Percentiles rank a stretch among this genome's conserved stretches.
Conservation (phyloP, 2,797 vertebrate genomes). For the Meriones psammophilus region DNA sequence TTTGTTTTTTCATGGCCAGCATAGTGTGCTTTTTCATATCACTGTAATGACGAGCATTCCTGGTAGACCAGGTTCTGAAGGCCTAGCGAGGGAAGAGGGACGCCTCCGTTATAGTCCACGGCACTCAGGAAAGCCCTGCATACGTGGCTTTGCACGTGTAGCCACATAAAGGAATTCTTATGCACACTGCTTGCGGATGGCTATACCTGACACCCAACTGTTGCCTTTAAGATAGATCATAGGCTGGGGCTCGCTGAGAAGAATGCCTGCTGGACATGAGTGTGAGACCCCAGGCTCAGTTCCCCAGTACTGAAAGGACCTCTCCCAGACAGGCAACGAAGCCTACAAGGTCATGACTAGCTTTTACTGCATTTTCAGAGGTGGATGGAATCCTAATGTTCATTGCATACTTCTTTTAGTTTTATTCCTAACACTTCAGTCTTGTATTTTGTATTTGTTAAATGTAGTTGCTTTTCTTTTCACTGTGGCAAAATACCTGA, state of each 20-base stretch:
- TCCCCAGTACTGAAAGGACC: not conserved
- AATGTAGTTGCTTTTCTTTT: not conserved
- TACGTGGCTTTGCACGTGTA: not conserved
- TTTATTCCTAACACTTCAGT: constrained; percentile 47
- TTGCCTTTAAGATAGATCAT: not conserved
- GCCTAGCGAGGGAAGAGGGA: not conserved
- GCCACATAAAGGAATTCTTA: not conserved
- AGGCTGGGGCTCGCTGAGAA: not conserved
- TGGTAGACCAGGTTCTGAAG: not conserved
- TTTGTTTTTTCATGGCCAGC: not conserved
- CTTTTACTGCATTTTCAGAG: not conserved
- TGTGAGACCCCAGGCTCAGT: no score
- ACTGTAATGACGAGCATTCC: not conserved
- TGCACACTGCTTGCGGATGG: not conserved
- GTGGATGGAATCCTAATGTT: constrained; percentile 33
- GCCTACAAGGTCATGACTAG: not conserved
- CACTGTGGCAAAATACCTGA: not conserved
- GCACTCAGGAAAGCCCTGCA: not conserved
- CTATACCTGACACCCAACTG: not conserved
- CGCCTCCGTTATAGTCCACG: not conserved
- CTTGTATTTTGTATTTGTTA: not conserved
- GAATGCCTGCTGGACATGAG: not conserved
- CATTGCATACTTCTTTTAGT: constrained; percentile 21
- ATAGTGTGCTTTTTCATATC: not conserved
- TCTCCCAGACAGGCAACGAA: not conserved